phyloP scores from a whole-genome alignment of 2,888 invertebrate genomes.

The Malthinus flaveolus region DNA sequence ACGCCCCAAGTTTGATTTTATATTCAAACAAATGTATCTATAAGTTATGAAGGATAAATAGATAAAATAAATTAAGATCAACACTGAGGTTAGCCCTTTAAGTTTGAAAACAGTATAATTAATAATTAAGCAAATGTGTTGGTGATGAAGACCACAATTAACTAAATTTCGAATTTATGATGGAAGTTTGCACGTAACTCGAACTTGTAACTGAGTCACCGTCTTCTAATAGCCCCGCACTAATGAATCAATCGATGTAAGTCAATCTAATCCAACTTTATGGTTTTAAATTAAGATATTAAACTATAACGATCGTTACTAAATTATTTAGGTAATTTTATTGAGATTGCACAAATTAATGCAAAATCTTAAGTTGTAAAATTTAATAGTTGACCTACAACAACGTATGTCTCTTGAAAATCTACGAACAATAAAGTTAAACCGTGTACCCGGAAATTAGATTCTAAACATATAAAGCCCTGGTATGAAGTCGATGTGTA shows the following conservation, averaged over 20 bases:
- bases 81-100: too few relatives aligned
- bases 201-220: constrained; percentile 6
- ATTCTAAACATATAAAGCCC: constrained; percentile 12
- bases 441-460: constrained; percentile 6
- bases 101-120: constrained; percentile 1
- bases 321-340: constrained; percentile 4
- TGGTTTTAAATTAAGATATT: neutral
- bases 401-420: constrained; percentile 13
- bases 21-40: too few relatives aligned
- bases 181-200: constrained; percentile 4
- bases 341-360: constrained; percentile 6
- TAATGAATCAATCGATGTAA: constrained; percentile 5
- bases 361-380: neutral
- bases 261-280: constrained; percentile 1
- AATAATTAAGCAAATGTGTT: constrained; percentile 2
- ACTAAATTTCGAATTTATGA: constrained; percentile 6
- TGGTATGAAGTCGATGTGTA: constrained; percentile 7
- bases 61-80: too few relatives aligned
- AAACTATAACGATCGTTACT: constrained; percentile 1
- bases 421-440: constrained; percentile 13
- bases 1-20: too few relatives aligned
- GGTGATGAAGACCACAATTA: constrained; percentile 1
- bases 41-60: too few relatives aligned
- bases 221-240: constrained; percentile 1
- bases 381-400: constrained; percentile 15